Conservation (phyloP, 2,888 invertebrate species). For the Sabellastarte sp. region DNA sequence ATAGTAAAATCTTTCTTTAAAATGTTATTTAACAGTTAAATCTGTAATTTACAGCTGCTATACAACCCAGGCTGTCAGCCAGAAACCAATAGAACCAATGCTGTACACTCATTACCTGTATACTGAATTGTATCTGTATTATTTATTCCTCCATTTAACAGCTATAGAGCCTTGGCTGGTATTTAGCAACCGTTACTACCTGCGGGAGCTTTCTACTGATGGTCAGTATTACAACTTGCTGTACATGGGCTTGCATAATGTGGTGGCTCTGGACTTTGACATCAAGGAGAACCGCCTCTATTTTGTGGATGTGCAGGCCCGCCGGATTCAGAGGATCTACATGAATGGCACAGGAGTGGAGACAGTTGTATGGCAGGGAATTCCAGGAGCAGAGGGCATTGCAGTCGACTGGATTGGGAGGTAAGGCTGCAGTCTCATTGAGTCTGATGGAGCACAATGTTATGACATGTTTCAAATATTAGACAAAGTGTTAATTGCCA, state of each 20-base stretch:
- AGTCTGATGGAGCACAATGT: too few species aligned
- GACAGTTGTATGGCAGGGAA: constrained; percentile 40
- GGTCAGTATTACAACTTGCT: constrained; percentile 78
- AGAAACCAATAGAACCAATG: neutral
- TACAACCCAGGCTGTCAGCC: neutral
- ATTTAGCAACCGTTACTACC: constrained; percentile 89
- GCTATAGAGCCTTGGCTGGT: constrained; percentile 54
- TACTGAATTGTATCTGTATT: too few species aligned
- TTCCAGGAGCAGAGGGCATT: constrained; percentile 45
- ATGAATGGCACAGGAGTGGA: constrained; percentile 55
- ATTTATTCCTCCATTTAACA: too few species aligned
- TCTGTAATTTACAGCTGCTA: too few species aligned
- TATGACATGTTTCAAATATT: too few species aligned
- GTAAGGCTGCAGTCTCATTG: too few species aligned
- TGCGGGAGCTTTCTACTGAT: constrained; percentile 91
- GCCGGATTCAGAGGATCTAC: constrained; percentile 45
- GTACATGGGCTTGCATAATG: constrained; percentile 93
- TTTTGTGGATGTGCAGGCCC: constrained; percentile 42
- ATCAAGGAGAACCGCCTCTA: constrained; percentile 42
- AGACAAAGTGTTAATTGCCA: too few species aligned
- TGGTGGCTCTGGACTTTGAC: constrained; percentile 66
- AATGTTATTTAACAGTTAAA: too few species aligned
- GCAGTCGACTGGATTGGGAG: constrained; percentile 74
- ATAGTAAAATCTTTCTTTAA: too few species aligned
- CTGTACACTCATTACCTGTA: too few species aligned